A percentile compares a stretch with the other conserved stretches of the same genome.
These are phyloP conservation scores for Caenorhabditis japonica DNA, from an alignment of 2,888 invertebrate species.

Conservation along the genomic window DNA sequence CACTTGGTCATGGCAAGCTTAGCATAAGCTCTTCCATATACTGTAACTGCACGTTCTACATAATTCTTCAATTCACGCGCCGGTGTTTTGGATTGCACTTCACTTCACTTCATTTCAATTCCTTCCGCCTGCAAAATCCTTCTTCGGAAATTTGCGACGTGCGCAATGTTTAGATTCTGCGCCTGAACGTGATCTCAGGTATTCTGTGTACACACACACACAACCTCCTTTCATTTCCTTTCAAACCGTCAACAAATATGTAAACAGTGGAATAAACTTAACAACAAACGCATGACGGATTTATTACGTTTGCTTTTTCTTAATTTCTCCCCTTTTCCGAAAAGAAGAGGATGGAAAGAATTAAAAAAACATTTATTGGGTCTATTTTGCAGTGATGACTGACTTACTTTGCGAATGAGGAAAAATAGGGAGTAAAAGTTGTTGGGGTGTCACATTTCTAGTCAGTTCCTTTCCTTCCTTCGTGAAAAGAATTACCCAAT, in stretches of 20 bases:
- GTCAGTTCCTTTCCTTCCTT: not conserved
- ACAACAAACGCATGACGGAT: conserved; percentile 6
- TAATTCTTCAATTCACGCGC: conserved; percentile 9
- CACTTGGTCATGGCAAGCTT: conserved; percentile 14
- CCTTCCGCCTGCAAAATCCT: conserved; percentile 8
- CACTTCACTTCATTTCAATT: too few relatives aligned
- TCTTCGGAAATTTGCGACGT: conserved; percentile 1
- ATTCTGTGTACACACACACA: conserved; percentile 13
- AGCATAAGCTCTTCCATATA: conserved; percentile 13
- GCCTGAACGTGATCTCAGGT: conserved; percentile 24
- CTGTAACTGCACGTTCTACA: conserved; percentile 1
- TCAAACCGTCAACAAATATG: conserved; percentile 16
- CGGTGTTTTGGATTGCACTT: too few relatives aligned
- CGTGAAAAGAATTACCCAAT: conserved; percentile 7
- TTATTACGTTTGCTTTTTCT: conserved; percentile 16
- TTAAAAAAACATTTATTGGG: too few relatives aligned
- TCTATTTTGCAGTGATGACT: too few relatives aligned
- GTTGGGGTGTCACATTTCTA: conserved; percentile 2
- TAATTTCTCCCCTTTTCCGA: too few relatives aligned
- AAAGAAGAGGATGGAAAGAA: too few relatives aligned
- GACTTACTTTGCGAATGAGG: too few relatives aligned
- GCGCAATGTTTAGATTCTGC: conserved; percentile 10
- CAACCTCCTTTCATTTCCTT: not conserved
- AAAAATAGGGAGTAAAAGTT: not conserved
- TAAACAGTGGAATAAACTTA: too few relatives aligned